Conservation (phyloP, 2,797 vertebrate genomes). For the Brotula barbata region DNA sequence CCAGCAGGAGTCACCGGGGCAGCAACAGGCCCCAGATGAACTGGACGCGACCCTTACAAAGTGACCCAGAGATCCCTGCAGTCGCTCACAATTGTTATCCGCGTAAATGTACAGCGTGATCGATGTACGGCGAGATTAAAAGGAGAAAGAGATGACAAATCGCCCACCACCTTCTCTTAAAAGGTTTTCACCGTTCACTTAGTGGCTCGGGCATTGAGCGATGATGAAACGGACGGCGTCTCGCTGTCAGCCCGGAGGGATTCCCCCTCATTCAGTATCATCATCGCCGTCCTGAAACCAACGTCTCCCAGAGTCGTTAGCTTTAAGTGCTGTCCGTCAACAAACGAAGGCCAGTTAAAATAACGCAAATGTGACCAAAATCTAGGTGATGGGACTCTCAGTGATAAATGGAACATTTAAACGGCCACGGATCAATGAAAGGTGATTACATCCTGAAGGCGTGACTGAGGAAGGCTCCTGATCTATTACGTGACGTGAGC, state of each 20-base stretch:
- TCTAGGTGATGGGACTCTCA: conserved; percentile 13
- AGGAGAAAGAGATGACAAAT: conserved; percentile 25
- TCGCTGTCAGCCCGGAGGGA: conserved; percentile 23
- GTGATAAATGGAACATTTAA: conserved; percentile 37
- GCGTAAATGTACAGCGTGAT: conserved; percentile 6
- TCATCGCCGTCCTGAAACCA: neutral
- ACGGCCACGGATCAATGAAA: conserved; percentile 23
- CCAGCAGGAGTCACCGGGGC: too few relatives aligned
- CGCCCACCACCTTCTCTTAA: conserved; percentile 32
- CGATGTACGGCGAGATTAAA: conserved; percentile 28
- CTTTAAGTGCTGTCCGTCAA: conserved; percentile 11
- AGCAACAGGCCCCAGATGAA: too few relatives aligned
- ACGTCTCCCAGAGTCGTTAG: conserved; percentile 24
- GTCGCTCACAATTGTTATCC: too few relatives aligned
- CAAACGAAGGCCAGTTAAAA: conserved; percentile 4
- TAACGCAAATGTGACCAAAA: conserved; percentile 34
- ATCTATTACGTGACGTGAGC: conserved; percentile 20
- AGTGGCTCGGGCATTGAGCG: conserved; percentile 9
- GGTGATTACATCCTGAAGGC: conserved; percentile 30
- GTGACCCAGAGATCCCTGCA: too few relatives aligned
- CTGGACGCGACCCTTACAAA: too few relatives aligned
- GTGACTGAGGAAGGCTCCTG: conserved; percentile 6
- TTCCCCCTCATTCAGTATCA: conserved; percentile 8
- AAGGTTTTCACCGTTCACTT: conserved; percentile 43
- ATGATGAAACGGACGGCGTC: conserved; percentile 3